Evolutionary conservation across 2,113 vertebrate species (phyloP).

Genomic region (Pholis gunnellus): DNA sequence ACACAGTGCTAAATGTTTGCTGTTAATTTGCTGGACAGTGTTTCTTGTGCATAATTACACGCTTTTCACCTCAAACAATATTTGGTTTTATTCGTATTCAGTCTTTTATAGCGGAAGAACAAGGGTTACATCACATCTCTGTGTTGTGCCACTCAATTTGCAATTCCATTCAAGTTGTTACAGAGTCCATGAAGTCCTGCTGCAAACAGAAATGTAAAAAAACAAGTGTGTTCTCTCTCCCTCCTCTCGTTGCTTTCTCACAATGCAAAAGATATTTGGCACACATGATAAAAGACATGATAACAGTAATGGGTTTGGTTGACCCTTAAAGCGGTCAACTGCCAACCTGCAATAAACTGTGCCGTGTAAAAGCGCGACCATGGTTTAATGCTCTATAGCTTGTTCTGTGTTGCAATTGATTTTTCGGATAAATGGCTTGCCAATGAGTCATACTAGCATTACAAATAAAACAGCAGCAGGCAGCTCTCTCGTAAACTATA

Average conservation of each 20-base stretch:
- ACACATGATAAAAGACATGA: slow-evolving; percentile 25
- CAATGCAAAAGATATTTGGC: slow-evolving; percentile 32
- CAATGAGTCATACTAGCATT: slow-evolving; percentile 10
- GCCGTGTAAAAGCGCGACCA: slow-evolving; percentile 14
- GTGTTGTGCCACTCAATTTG: background rate
- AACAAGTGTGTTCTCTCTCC: background rate
- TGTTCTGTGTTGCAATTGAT: slow-evolving; percentile 20
- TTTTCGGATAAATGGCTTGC: slow-evolving; percentile 39
- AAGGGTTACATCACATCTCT: slow-evolving; percentile 8
- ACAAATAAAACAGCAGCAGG: slow-evolving; percentile 40
- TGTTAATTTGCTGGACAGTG: background rate
- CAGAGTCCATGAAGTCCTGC: slow-evolving; percentile 25
- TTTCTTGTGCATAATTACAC: background rate
- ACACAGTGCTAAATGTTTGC: background rate
- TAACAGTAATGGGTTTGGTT: slow-evolving; percentile 39
- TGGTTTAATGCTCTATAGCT: slow-evolving; percentile 18
- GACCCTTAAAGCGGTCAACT: slow-evolving; percentile 28
- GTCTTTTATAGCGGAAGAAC: background rate
- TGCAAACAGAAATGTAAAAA: slow-evolving; percentile 34
- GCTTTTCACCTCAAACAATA: background rate
- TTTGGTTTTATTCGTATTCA: background rate
- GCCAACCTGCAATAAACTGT: slow-evolving; percentile 34
- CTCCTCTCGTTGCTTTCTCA: slow-evolving; percentile 12
- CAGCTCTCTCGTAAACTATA: slow-evolving; percentile 7
- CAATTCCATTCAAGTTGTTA: slow-evolving; percentile 13